phyloP scores from a whole-genome alignment of 1,140 invertebrate species.

The Zaprionus africanus region DNA sequence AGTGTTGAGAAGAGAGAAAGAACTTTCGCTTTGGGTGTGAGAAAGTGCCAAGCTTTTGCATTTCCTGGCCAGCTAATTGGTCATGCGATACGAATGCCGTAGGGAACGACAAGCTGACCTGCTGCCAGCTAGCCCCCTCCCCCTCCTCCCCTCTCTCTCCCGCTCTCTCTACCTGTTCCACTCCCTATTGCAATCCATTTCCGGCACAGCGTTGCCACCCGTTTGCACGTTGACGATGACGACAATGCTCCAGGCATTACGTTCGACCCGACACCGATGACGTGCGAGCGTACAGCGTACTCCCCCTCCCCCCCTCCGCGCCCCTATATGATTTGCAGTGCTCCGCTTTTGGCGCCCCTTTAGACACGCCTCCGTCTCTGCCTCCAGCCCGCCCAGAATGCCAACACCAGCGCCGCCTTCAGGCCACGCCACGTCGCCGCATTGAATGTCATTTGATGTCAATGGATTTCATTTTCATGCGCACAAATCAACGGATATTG shows the following conservation, averaged over 20 bases:
- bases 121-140: neutral
- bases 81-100: constrained; percentile 59
- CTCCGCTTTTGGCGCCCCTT: neutral
- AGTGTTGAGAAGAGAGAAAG: neutral
- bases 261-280: constrained; percentile 1
- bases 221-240: neutral
- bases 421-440: neutral
- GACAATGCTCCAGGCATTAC: neutral
- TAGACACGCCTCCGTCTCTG: neutral
- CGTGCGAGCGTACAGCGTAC: neutral
- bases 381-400: neutral
- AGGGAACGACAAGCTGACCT: constrained; percentile 1
- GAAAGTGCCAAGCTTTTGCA: constrained; percentile 24
- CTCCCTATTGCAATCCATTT: neutral
- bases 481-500: constrained; percentile 82
- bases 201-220: constrained; percentile 1
- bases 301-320: no score
- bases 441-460: constrained; percentile 60
- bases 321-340: neutral
- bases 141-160: neutral
- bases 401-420: neutral
- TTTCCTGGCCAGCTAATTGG: constrained; percentile 61
- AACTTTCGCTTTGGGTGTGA: neutral
- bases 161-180: neutral
- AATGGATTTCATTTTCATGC: constrained; percentile 76